Evolutionary conservation across 2,113 vertebrate genomes (phyloP).

Genomic region (Aegypius monachus): DNA sequence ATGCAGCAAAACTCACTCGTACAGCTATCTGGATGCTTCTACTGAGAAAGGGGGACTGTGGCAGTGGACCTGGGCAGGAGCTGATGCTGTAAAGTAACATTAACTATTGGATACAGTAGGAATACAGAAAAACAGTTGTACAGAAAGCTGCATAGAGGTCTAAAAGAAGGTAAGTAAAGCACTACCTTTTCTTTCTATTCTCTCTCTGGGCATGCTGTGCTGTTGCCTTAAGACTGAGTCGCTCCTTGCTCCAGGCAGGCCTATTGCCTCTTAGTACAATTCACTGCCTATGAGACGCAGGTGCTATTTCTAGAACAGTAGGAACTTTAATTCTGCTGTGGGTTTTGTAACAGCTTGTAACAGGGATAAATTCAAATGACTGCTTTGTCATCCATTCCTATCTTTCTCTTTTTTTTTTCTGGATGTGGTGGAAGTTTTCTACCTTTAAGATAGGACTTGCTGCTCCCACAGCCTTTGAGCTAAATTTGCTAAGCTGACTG

Average conservation of each 20-base stretch:
- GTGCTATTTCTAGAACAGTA: neutral
- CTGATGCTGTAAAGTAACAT: neutral
- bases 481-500: neutral
- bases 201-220: neutral
- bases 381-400: neutral
- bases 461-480: neutral
- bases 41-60: neutral
- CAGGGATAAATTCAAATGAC: neutral
- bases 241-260: neutral
- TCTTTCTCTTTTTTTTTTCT: neutral
- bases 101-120: neutral
- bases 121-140: neutral
- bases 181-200: neutral
- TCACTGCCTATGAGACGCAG: neutral
- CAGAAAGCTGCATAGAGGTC: neutral
- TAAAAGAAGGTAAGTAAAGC: neutral
- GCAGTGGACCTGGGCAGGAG: neutral
- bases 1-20: neutral
- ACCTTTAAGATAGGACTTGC: neutral
- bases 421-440: neutral
- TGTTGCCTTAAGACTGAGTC: neutral
- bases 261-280: neutral
- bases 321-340: neutral
- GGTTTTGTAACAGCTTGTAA: neutral
- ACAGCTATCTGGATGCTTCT: neutral